phyloP scores from a whole-genome alignment of 2,797 vertebrate species.

The Eurystomus glaucurus region DNA sequence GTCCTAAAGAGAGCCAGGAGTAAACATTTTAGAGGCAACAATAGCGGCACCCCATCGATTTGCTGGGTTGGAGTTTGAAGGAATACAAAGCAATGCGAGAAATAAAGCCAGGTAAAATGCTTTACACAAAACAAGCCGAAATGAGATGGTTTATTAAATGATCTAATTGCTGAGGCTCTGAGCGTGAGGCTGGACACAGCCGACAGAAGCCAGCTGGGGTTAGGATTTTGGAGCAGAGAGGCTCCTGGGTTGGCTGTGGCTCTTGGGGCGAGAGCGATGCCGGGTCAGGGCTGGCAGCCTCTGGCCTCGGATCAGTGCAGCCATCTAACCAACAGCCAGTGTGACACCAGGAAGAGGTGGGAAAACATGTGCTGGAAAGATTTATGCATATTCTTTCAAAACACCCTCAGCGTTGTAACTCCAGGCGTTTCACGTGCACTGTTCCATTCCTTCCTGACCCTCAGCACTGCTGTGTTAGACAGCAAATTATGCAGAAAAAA shows the following conservation, averaged over 20 bases:
- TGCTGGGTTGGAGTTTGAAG: conserved; percentile 77
- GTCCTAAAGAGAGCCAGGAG: conserved; percentile 90
- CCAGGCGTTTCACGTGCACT: fast-evolving
- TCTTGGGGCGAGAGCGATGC: fast-evolving
- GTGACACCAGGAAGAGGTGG: background rate
- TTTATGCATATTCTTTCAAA: background rate
- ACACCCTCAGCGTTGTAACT: fast-evolving
- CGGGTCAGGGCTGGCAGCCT: background rate
- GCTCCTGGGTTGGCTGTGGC: fast-evolving
- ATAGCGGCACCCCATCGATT: conserved; percentile 79
- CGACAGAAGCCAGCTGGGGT: fast-evolving
- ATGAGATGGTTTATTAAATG: conserved; percentile 50
- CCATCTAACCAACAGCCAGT: background rate
- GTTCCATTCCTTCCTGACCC: background rate
- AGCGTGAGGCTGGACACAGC: background rate
- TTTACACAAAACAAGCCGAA: background rate
- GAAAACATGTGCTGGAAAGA: background rate
- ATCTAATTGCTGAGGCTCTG: conserved; percentile 35
- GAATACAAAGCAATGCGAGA: conserved; percentile 74
- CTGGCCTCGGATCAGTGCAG: fast-evolving
- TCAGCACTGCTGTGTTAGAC: fast-evolving
- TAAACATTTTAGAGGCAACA: conserved; percentile 88
- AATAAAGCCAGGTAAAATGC: conserved; percentile 69
- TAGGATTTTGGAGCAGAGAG: background rate
- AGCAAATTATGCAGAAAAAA: background rate